Evolutionary conservation across 2,113 vertebrate species (phyloP).

Genomic region (Rana temporaria): DNA sequence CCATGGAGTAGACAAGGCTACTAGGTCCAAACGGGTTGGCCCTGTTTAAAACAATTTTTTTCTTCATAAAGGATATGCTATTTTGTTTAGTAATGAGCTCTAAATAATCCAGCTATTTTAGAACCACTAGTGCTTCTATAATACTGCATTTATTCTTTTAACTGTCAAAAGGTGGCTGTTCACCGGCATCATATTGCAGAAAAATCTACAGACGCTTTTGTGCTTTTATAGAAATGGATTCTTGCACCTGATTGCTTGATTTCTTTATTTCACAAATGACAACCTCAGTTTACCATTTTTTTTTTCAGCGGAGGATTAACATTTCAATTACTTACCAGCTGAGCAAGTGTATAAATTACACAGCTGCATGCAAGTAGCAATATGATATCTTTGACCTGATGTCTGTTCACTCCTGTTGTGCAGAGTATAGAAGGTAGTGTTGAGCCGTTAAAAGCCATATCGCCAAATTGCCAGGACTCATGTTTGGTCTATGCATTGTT

Average conservation of each 20-base stretch:
- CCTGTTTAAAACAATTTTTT: too few relatives aligned
- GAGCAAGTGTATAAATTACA: constrained; percentile 42
- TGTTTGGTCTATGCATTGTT: constrained; percentile 27
- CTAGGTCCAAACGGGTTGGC: too few relatives aligned
- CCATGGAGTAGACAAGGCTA: too few relatives aligned
- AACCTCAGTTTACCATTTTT: constrained; percentile 29
- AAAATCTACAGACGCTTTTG: not conserved
- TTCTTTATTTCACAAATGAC: constrained; percentile 33
- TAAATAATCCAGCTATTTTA: too few relatives aligned
- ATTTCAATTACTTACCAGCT: constrained; percentile 53
- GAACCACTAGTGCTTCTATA: too few relatives aligned
- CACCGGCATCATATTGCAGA: too few relatives aligned
- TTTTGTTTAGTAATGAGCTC: too few relatives aligned
- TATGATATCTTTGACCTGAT: constrained; percentile 48
- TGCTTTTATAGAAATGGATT: constrained; percentile 35
- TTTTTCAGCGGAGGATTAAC: constrained; percentile 42
- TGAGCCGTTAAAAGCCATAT: constrained; percentile 35
- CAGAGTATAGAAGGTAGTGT: constrained; percentile 42
- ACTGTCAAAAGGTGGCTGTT: too few relatives aligned
- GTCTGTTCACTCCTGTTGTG: constrained; percentile 50
- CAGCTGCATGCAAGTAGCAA: constrained; percentile 48
- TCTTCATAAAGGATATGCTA: too few relatives aligned
- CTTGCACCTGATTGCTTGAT: constrained; percentile 34
- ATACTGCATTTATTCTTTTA: too few relatives aligned
- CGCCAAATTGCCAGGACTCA: constrained; percentile 43